Evolutionary conservation across 2,797 vertebrate genomes (phyloP).

Genomic region (Periophthalmus magnuspinnatus): DNA sequence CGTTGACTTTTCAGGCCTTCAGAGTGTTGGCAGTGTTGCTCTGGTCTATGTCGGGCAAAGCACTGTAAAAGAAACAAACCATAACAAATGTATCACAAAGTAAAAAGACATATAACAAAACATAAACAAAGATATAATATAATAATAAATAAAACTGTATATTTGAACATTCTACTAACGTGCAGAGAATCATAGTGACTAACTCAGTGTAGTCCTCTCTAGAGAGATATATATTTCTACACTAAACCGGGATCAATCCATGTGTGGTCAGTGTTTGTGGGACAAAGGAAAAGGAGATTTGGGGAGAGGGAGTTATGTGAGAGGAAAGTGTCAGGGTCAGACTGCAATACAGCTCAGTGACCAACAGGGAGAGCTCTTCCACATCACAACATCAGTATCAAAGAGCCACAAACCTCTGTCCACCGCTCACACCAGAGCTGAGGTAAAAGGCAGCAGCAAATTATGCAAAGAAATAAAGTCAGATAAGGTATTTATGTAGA

Average conservation of each 20-base stretch:
- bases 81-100: constrained; percentile 18
- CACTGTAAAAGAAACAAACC: constrained; percentile 76
- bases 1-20: constrained; percentile 36
- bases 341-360: constrained; percentile 43
- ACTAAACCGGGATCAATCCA: constrained; percentile 19
- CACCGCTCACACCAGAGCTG: constrained; percentile 86
- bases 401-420: constrained; percentile 84
- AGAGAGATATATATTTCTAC: constrained; percentile 3
- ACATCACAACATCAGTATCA: constrained; percentile 47
- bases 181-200: not conserved
- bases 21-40: constrained; percentile 15
- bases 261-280: constrained; percentile 11
- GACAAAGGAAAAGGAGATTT: constrained; percentile 8
- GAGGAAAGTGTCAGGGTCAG: constrained; percentile 29
- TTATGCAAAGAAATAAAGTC: constrained; percentile 20
- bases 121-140: not conserved
- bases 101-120: constrained; percentile 12
- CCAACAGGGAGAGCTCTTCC: constrained; percentile 32
- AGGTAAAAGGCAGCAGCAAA: constrained; percentile 76
- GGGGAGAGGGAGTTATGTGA: not conserved
- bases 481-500: constrained; percentile 10
- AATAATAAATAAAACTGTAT: not conserved
- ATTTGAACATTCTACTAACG: not conserved
- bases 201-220: not conserved
- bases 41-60: constrained; percentile 86